Conservation (phyloP, 1,140 invertebrate genomes). For the Orchesella cincta region DNA sequence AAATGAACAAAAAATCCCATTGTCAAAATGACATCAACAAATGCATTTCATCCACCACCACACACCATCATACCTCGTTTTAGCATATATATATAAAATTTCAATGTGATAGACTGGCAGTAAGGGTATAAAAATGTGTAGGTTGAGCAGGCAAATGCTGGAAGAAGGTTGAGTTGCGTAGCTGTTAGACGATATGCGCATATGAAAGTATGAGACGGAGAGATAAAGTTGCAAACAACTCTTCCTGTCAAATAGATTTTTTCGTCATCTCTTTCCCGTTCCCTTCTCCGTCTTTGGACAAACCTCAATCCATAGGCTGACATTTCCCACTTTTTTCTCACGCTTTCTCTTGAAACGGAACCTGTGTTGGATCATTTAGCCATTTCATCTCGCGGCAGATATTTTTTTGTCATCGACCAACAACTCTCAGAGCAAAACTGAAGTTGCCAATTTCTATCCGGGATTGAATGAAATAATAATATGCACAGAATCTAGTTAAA, state of each 20-base stretch:
- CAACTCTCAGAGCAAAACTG: not conserved
- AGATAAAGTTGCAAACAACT: slow-evolving; percentile 8
- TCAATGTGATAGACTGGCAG: too few species aligned
- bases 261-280: not conserved
- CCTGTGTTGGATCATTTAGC: slow-evolving; percentile 1
- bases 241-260: not conserved
- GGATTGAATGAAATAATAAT: not conserved
- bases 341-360: not conserved
- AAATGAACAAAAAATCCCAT: slow-evolving; percentile 36
- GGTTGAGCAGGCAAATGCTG: too few species aligned
- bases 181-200: too few species aligned
- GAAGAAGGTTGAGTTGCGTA: too few species aligned
- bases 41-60: not conserved
- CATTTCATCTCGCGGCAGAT: not conserved
- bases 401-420: not conserved
- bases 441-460: not conserved
- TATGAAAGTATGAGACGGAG: not conserved
- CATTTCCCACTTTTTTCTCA: not conserved
- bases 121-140: too few species aligned
- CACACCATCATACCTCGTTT: not conserved
- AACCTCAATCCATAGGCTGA: not conserved
- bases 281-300: not conserved
- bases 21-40: slow-evolving; percentile 11
- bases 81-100: too few species aligned
- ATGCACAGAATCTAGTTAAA: not conserved